Evolutionary conservation across 1,140 invertebrate genomes (phyloP), one percentile per base, ranked within the genome.

Genomic region (Drosophila triauraria): DNA sequence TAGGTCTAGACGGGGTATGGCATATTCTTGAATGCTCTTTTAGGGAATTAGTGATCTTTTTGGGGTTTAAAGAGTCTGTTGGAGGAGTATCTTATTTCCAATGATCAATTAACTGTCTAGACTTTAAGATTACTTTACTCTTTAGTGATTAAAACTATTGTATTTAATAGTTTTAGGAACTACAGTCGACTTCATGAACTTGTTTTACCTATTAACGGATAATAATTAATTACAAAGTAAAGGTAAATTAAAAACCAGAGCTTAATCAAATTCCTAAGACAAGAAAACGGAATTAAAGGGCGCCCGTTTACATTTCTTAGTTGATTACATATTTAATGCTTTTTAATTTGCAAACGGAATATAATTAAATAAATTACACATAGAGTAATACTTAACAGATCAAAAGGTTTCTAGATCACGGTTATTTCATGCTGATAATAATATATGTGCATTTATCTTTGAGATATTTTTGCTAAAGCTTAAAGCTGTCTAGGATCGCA

Each of bases 401-500:
- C 17, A 32, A 63, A 32, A 59, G 61, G 32, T 62, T 27, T 38
- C 25, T n/a, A 27, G 47, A 27, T 50, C 25, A 50, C 15, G 47
- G 47, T 53, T 53, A 20, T 53, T 53, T 4, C 17, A 13, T 13
- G 50, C n/a, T 51, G 27, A 51, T 53, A 32, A 35, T 53, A 17
- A 51, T 4, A 15, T 35, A 35, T 13, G 13, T 13, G 35, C 17
- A 13, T 8, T 35, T 20, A 35, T 20, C 17, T 30, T 8, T 30
- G 8, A 30, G 15, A 27, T 50, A 27, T 20, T 20, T 20, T 20
- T 20, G 20, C 20, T 20, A 20, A 20, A 20, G 20, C n/a, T 15
- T 15, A 5, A 6, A 15, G 27, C 27, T 10, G 15, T 46, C n/a
- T 12, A 6, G 10, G 27, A 20, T 20, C 12, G 38, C 44, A 44